Conservation (phyloP, 92 coral and sea anemone genomes). For the Muricea muricata region DNA sequence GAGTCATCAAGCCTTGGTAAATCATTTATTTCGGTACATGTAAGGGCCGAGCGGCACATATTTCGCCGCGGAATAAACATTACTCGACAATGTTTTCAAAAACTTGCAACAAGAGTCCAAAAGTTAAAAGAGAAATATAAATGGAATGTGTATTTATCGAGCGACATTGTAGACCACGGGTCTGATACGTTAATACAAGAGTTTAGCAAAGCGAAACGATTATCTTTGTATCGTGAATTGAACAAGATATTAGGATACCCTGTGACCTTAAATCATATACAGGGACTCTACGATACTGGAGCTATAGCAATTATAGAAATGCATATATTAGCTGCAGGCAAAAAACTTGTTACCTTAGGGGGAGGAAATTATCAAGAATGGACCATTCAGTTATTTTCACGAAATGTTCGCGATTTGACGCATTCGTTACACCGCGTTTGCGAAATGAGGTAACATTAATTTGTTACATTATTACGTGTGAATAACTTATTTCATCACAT, state of each 20-base stretch:
- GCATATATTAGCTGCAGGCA: slow-evolving; percentile 84
- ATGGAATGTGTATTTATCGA: slow-evolving; percentile 73
- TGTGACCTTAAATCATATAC: slow-evolving; percentile 70
- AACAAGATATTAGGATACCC: no score
- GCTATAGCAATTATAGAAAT: slow-evolving; percentile 89
- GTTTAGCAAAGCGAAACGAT: slow-evolving; percentile 65
- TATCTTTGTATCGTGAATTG: slow-evolving; percentile 59
- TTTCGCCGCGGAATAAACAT: slow-evolving; percentile 80
- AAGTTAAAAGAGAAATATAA: slow-evolving; percentile 59
- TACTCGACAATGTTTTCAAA: slow-evolving; percentile 79
- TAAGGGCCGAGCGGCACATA: slow-evolving; percentile 89
- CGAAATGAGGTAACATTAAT: slow-evolving; percentile 67
- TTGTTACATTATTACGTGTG: slow-evolving; percentile 2
- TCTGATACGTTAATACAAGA: slow-evolving; percentile 85
- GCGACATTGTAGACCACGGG: slow-evolving; percentile 90
- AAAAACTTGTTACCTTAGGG: slow-evolving; percentile 83
- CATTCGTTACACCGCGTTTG: slow-evolving; percentile 84
- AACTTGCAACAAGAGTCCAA: slow-evolving; percentile 78
- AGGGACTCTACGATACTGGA: slow-evolving; percentile 81
- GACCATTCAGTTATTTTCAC: slow-evolving; percentile 77
- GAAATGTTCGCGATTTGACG: slow-evolving; percentile 47
- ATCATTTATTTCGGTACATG: slow-evolving; percentile 84
- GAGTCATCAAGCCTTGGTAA: slow-evolving; percentile 56
- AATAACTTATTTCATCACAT: not conserved
- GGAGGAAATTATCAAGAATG: slow-evolving; percentile 97